Evolutionary conservation across 1,140 invertebrate genomes (phyloP).

Genomic region (Drusus annulatus): DNA sequence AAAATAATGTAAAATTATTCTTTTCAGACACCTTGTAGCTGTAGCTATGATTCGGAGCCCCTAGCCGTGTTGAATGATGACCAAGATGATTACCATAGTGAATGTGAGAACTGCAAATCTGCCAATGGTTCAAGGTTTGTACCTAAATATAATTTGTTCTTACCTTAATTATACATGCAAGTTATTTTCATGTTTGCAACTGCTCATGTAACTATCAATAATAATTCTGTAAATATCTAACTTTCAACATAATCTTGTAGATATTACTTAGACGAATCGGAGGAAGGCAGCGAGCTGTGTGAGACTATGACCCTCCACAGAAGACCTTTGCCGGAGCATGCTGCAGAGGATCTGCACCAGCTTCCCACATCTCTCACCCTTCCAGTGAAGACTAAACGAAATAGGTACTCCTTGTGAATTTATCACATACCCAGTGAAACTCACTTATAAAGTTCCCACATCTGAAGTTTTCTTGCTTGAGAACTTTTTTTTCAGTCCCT

Average conservation of each 20-base stretch:
- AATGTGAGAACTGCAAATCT: constrained; percentile 88
- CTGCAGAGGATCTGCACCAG: constrained; percentile 70
- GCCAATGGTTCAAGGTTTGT: constrained; percentile 74
- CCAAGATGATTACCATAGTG: constrained; percentile 83
- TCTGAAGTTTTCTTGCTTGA: too few species aligned
- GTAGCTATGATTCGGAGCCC: constrained; percentile 65
- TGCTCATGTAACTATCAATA: too few species aligned
- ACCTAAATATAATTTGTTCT: too few species aligned
- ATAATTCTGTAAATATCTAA: too few species aligned
- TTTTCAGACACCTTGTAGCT: constrained; percentile 60
- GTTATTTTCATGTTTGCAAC: too few species aligned
- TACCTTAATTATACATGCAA: too few species aligned
- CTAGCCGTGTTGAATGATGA: constrained; percentile 67
- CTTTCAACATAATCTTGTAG: too few species aligned
- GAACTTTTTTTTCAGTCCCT: too few species aligned
- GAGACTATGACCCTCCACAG: constrained; percentile 82
- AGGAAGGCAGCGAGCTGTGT: constrained; percentile 71
- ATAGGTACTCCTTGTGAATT: constrained; percentile 59
- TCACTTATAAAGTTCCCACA: too few species aligned
- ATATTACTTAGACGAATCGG: constrained; percentile 68
- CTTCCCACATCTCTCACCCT: constrained; percentile 79
- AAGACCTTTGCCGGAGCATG: constrained; percentile 69
- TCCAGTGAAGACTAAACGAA: constrained; percentile 76
- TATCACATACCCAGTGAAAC: too few species aligned
- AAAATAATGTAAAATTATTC: not conserved